Evolutionary conservation across 2,888 invertebrate genomes (phyloP).

Genomic region (Byasa hedistus): DNA sequence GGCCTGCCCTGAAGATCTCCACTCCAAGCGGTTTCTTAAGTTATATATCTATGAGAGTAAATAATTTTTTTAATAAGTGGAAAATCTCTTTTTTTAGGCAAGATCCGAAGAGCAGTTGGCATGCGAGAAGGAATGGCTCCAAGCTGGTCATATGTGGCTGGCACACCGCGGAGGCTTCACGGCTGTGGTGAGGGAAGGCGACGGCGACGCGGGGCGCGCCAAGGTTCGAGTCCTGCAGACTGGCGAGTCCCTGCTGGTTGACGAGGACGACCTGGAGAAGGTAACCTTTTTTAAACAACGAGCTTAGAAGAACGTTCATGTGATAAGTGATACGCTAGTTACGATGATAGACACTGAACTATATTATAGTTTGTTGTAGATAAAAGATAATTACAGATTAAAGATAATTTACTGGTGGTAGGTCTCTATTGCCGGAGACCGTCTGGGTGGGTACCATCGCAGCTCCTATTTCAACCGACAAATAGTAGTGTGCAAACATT

Average conservation of each 20-base stretch:
- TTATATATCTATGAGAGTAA: not conserved
- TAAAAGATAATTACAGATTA: too few relatives aligned
- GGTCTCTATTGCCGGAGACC: too few relatives aligned
- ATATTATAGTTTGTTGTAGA: too few relatives aligned
- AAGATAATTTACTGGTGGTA: too few relatives aligned
- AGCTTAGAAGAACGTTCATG: too few relatives aligned
- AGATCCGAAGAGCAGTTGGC: conserved; percentile 83
- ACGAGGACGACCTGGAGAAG: conserved; percentile 98
- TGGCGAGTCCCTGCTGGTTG: conserved; percentile 91
- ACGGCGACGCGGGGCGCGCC: conserved; percentile 85
- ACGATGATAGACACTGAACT: too few relatives aligned
- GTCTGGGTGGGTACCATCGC: too few relatives aligned
- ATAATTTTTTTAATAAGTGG: not conserved
- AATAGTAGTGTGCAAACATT: too few relatives aligned
- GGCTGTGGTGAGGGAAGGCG: conserved; percentile 86
- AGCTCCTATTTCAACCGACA: too few relatives aligned
- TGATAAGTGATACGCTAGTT: too few relatives aligned
- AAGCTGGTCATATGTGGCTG: conserved; percentile 91
- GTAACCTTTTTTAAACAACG: conserved; percentile 57
- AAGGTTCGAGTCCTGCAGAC: conserved; percentile 88
- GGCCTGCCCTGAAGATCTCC: too few relatives aligned
- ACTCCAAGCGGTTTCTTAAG: too few relatives aligned
- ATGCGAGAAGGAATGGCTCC: conserved; percentile 84
- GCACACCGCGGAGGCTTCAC: conserved; percentile 96
- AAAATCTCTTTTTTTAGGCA: conserved; percentile 72